Base-by-base conservation (phyloP, 53 echinoderm and acorn worm genomes). In the Hippasteria phrygiana region DNA sequence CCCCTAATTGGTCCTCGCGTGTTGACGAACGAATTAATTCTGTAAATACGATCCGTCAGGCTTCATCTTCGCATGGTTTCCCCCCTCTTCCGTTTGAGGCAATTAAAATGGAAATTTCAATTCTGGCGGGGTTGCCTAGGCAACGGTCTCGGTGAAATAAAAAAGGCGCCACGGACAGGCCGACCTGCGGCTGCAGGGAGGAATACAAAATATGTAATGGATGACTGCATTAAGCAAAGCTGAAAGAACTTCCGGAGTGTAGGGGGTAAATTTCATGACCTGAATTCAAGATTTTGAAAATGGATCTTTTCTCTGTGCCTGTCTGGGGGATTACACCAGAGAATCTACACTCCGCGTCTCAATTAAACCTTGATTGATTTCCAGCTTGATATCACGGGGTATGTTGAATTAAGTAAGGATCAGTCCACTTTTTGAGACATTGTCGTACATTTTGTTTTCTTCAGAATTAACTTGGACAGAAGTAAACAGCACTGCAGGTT, bases 91-190 rank as follows among this genome's bases (percentile, higher is more conserved):
- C 27, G 18, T 8, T 20, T 5, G 28, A 41, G 39, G 39, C 80
- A 80, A 82, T 82, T 82, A 66, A 82, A 81, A 81, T 40, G 7
- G 24, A 82, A 17, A 82, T 28, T 45, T 82, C 65, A 82, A 46
- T 35, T 46, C 45, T 65, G 82, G 35, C 7, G 40, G 27, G 27
- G 79, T 59, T 79, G 27, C 45, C 63, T 10, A 1, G 62, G 43
- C 39, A 55, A 39, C 56, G 78, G 55, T 32, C 77, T 39, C 41
- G 4, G 6, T 26, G 3, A 43, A n/a, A 41, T 20, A 1, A 35
- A 35, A 64, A 13, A 31, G 32, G 64, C 1, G 64, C 28, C 31
- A 32, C 6, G 13, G 31, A 6, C 29, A 5, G 29, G 31, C 64
- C 13, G 28, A 13, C 28, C 5, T 2, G 31, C 0, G 64, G 1